A percentile compares a stretch with the other conserved stretches of the same genome.
phyloP scores from a whole-genome alignment of 35 echinoderm and acorn worm species.

The Acanthaster planci region DNA sequence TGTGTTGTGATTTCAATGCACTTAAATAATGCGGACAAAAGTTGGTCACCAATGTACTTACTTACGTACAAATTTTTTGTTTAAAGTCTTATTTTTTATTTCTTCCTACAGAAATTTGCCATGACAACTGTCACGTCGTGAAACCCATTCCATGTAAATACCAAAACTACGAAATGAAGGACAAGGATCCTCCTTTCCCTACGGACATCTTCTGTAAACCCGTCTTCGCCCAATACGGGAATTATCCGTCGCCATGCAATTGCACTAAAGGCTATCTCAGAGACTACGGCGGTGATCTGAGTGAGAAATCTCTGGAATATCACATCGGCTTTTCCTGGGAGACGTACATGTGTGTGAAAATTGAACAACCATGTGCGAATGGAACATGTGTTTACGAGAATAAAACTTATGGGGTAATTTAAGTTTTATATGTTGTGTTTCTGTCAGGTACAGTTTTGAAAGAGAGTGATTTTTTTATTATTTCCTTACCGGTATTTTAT shows the following conservation, averaged over 20 bases:
- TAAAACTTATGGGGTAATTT: background rate
- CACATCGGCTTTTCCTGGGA: conserved; percentile 1
- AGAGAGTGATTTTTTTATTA: background rate
- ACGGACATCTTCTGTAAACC: background rate
- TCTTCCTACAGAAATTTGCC: background rate
- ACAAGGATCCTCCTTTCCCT: background rate
- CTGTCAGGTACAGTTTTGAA: background rate
- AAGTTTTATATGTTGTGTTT: background rate
- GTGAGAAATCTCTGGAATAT: background rate
- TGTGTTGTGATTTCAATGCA: no score
- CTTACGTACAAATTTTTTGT: no score
- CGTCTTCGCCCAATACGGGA: background rate
- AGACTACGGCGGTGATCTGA: background rate
- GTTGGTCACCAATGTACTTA: no score
- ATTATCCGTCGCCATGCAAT: background rate
- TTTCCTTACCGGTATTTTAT: background rate
- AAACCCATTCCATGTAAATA: conserved; percentile 1
- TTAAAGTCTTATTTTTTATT: background rate
- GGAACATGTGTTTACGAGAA: background rate
- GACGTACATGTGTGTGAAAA: conserved; percentile 11
- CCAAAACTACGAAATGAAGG: background rate
- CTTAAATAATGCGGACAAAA: no score
- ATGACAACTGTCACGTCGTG: background rate
- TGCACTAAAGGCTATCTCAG: background rate
- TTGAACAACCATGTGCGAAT: background rate